These are phyloP conservation scores for Temnothorax longispinosus DNA, from an alignment of 1,140 invertebrate genomes.

Conservation along the genomic window DNA sequence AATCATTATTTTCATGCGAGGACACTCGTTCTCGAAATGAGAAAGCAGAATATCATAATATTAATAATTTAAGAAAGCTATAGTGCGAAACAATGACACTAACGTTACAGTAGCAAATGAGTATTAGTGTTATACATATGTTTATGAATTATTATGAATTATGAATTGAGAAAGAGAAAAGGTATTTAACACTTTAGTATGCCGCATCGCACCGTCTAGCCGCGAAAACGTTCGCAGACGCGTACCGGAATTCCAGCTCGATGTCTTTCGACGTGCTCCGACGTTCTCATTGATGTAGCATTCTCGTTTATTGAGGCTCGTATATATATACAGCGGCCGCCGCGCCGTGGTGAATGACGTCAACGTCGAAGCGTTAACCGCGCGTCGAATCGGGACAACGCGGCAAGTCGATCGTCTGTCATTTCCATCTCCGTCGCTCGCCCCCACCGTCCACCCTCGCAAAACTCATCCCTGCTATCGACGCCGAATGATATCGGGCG, in stretches of 20 bases:
- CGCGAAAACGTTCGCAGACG: neutral
- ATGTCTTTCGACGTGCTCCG: neutral
- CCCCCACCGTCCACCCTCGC: constrained; percentile 16
- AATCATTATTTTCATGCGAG: neutral
- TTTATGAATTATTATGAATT: neutral
- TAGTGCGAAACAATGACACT: neutral
- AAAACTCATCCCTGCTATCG: constrained; percentile 50
- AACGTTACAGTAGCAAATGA: neutral
- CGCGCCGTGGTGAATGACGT: constrained; percentile 20
- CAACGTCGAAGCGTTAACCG: constrained; percentile 48
- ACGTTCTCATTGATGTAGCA: neutral
- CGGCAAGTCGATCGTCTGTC: constrained; percentile 45
- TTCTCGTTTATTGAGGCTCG: neutral
- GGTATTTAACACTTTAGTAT: neutral
- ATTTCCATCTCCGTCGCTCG: constrained; percentile 48
- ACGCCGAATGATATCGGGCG: constrained; percentile 57
- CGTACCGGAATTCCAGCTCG: neutral
- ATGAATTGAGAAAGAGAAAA: neutral
- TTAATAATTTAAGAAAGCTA: neutral
- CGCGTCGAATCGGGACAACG: constrained; percentile 35
- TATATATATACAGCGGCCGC: neutral
- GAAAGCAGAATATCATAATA: neutral
- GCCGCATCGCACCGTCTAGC: neutral
- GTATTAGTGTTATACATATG: neutral
- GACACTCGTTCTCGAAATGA: neutral